Evolutionary conservation across 2,888 invertebrate genomes (phyloP).

Genomic region (Noctua pronuba): DNA sequence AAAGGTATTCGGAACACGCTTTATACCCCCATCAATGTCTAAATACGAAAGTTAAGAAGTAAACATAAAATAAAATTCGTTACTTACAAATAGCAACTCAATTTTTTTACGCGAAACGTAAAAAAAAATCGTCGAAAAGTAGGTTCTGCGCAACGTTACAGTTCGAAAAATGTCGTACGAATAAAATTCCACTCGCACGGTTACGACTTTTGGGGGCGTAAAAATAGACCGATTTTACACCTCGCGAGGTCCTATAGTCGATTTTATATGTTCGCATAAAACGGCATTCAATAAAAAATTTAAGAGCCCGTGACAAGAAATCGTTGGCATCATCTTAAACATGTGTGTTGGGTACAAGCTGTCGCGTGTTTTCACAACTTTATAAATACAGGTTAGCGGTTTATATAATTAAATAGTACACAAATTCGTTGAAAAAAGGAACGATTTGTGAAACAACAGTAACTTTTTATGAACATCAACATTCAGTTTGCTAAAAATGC

Average conservation of each 20-base stretch:
- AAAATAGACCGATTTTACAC: slow-evolving; percentile 88
- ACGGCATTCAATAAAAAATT: slow-evolving; percentile 85
- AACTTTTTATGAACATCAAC: too few relatives aligned
- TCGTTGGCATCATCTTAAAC: slow-evolving; percentile 73
- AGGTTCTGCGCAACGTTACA: slow-evolving; percentile 68
- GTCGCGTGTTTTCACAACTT: slow-evolving; percentile 39
- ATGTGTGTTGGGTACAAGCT: slow-evolving; percentile 35
- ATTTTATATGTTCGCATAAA: slow-evolving; percentile 85
- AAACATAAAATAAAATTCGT: slow-evolving; percentile 74
- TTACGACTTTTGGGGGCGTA: slow-evolving; percentile 83
- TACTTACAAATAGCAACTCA: slow-evolving; percentile 72
- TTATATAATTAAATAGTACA: too few relatives aligned
- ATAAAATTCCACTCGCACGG: slow-evolving; percentile 85
- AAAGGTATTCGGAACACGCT: slow-evolving; percentile 68
- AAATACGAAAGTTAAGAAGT: slow-evolving; percentile 72
- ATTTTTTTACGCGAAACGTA: slow-evolving; percentile 72
- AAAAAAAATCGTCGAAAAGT: slow-evolving; percentile 69
- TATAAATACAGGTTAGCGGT: not conserved
- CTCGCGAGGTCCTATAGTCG: slow-evolving; percentile 81
- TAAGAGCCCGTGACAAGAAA: slow-evolving; percentile 80
- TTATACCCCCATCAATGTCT: slow-evolving; percentile 70
- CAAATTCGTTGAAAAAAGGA: too few relatives aligned
- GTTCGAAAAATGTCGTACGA: slow-evolving; percentile 81
- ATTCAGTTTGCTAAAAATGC: too few relatives aligned
- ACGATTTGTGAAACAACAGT: too few relatives aligned